A percentile compares a stretch with the other conserved stretches of the same genome.
Conservation (phyloP, 2,797 vertebrate genomes). For the Coranthus polyacanthus region DNA sequence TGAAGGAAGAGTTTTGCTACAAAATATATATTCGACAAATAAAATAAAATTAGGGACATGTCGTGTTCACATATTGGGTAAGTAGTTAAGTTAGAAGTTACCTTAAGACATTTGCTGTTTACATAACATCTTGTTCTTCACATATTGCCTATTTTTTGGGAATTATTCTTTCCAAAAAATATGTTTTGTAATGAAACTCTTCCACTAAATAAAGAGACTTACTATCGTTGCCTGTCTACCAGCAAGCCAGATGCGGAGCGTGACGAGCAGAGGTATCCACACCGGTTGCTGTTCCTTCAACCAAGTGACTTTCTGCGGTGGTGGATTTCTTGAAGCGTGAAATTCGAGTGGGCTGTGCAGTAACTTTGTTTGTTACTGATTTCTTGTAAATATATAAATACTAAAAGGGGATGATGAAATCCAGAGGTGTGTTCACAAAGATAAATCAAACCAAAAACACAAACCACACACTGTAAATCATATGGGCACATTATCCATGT, state of each 20-base stretch:
- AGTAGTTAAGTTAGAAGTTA: not conserved
- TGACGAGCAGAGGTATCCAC: not conserved
- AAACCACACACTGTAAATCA: constrained; percentile 68
- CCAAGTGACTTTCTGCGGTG: constrained; percentile 11
- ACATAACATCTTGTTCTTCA: not conserved
- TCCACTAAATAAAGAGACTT: constrained; percentile 47
- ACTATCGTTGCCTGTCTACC: constrained; percentile 39
- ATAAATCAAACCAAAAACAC: constrained; percentile 56
- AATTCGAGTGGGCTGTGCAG: constrained; percentile 6
- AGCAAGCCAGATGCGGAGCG: constrained; percentile 15
- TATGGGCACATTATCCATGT: constrained; percentile 50
- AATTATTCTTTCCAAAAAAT: constrained; percentile 7
- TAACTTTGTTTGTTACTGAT: constrained; percentile 35
- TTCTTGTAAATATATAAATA: constrained; percentile 62
- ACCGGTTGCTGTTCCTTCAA: constrained; percentile 1
- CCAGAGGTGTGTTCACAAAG: constrained; percentile 27
- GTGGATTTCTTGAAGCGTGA: constrained; percentile 8
- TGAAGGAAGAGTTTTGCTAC: constrained; percentile 60
- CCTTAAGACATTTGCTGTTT: not conserved
- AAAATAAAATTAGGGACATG: not conserved
- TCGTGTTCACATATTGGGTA: not conserved
- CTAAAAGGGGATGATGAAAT: constrained; percentile 9
- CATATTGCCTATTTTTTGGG: constrained; percentile 1
- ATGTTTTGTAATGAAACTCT: constrained; percentile 59
- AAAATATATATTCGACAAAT: not conserved